phyloP scores from a whole-genome alignment of 2,888 invertebrate species.

The Drosophila setosimentum region DNA sequence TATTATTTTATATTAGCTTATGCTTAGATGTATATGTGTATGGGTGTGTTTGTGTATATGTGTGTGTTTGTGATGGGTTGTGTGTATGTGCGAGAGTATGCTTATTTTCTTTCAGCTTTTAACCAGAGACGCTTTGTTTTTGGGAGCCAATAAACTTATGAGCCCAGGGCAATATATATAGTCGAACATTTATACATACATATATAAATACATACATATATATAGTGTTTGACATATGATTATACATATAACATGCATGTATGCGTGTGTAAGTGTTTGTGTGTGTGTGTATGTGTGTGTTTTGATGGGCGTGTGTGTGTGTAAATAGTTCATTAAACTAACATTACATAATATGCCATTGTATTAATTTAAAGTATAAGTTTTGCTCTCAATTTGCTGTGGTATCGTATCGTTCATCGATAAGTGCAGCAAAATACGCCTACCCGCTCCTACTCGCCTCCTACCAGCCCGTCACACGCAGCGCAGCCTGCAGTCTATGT shows the following conservation, averaged over 20 bases:
- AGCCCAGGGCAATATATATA: slow-evolving; percentile 2
- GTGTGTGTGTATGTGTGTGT: slow-evolving; percentile 16
- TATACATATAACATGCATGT: slow-evolving; percentile 25
- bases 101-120: slow-evolving; percentile 1
- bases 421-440: slow-evolving; percentile 21
- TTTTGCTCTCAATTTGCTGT: slow-evolving; percentile 31
- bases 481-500: slow-evolving; percentile 31
- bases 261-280: slow-evolving; percentile 12
- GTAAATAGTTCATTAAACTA: slow-evolving; percentile 56
- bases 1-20: slow-evolving; percentile 50
- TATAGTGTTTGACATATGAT: slow-evolving; percentile 14
- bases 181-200: slow-evolving; percentile 6
- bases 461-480: slow-evolving; percentile 43
- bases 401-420: slow-evolving; percentile 36
- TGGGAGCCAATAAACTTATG: slow-evolving; percentile 1
- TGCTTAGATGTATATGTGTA: slow-evolving; percentile 44
- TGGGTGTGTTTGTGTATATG: slow-evolving; percentile 8
- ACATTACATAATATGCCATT: slow-evolving; percentile 61
- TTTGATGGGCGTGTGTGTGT: slow-evolving; percentile 27
- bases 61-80: background rate
- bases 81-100: slow-evolving; percentile 1
- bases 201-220: slow-evolving; percentile 16
- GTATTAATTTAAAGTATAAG: slow-evolving; percentile 60
- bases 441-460: slow-evolving; percentile 2
- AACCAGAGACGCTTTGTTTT: slow-evolving; percentile 12